phyloP scores from a whole-genome alignment of 2,888 invertebrate genomes.

The Callyntrura guangdongensis region DNA sequence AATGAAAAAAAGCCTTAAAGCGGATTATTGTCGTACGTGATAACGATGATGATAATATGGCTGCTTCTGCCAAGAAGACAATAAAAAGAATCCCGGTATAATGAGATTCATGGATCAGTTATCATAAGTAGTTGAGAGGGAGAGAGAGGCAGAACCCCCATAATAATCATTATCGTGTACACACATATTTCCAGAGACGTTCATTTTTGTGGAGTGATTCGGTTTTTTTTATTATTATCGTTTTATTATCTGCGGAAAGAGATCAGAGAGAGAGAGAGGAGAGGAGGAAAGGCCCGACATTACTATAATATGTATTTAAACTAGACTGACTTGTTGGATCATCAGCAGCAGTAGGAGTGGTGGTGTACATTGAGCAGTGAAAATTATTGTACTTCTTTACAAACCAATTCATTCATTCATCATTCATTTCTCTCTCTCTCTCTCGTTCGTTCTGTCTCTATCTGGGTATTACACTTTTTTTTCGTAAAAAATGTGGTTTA shows the following conservation, averaged over 20 bases:
- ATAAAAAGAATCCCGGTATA: neutral
- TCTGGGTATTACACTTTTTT: neutral
- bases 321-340: constrained; percentile 13
- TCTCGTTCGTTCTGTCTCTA: neutral
- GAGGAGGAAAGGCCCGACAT: constrained; percentile 70
- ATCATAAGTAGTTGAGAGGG: constrained; percentile 39
- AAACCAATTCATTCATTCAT: constrained; percentile 74
- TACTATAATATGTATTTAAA: constrained; percentile 2
- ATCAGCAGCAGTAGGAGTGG: neutral
- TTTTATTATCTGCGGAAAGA: constrained; percentile 10
- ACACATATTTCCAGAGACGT: constrained; percentile 30
- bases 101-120: constrained; percentile 75
- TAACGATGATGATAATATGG: too few relatives aligned
- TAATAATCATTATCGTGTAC: constrained; percentile 36
- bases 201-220: neutral
- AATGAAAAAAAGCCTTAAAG: constrained; percentile 3
- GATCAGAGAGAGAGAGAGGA: neutral
- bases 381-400: neutral
- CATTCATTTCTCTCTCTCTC: constrained; percentile 60
- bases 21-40: neutral
- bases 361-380: too few relatives aligned
- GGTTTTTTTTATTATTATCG: too few relatives aligned
- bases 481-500: constrained; percentile 63
- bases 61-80: neutral
- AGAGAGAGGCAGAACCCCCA: neutral